Conservation (phyloP, 2,888 invertebrate genomes). For the Malthinus seriepunctatus region DNA sequence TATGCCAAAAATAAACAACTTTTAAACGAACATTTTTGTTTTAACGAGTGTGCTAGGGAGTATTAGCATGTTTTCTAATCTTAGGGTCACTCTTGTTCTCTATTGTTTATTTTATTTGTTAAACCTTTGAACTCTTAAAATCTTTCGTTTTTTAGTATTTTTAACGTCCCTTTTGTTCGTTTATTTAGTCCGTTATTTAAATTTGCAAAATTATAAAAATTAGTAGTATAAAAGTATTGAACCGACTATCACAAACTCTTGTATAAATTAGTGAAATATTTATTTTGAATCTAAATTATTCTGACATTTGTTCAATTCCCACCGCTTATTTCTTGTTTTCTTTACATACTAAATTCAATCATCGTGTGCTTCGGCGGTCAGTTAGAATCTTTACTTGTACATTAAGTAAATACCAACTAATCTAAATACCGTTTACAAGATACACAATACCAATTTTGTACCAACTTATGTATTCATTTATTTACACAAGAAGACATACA, state of each 20-base stretch:
- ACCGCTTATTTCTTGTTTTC: conserved; percentile 46
- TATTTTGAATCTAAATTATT: background rate
- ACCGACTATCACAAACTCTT: background rate
- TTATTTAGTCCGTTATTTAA: conserved; percentile 20
- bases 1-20: conserved; percentile 36
- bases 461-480: too few relatives aligned
- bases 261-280: conserved; percentile 17
- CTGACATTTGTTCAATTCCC: conserved; percentile 47
- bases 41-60: conserved; percentile 27
- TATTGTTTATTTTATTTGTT: conserved; percentile 37
- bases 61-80: conserved; percentile 41
- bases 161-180: conserved; percentile 21
- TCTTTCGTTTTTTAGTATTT: conserved; percentile 12
- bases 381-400: conserved; percentile 46
- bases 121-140: conserved; percentile 28
- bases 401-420: conserved; percentile 54
- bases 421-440: conserved; percentile 16
- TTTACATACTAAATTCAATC: conserved; percentile 41
- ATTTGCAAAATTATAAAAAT: conserved; percentile 13
- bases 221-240: background rate
- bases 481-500: conserved; percentile 50
- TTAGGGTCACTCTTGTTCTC: conserved; percentile 29
- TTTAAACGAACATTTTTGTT: conserved; percentile 32
- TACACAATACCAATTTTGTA: too few relatives aligned
- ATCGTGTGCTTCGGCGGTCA: conserved; percentile 47